Conservation (phyloP, 37 sponge, comb jelly and placozoan genomes). For the Halichondria panicea region DNA sequence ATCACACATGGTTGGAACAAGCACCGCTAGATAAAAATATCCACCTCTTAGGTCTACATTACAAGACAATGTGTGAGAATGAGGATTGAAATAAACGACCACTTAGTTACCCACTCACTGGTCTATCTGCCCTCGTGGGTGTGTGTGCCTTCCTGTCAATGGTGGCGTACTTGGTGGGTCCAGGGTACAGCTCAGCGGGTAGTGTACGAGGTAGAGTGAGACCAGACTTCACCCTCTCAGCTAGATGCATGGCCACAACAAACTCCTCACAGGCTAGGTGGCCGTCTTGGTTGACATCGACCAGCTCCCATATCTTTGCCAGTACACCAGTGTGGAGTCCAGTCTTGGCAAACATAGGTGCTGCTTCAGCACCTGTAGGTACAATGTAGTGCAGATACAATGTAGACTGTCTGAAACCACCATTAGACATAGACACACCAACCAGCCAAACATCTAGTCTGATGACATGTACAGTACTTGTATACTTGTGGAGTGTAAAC, state of each 20-base stretch:
- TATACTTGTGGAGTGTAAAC: too few species aligned
- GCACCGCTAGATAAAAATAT: too few species aligned
- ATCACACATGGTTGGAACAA: too few species aligned
- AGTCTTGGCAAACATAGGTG: constrained; percentile 46
- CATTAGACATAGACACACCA: too few species aligned
- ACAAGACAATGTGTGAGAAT: too few species aligned
- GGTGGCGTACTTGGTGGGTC: constrained; percentile 26
- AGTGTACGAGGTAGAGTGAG: constrained; percentile 52
- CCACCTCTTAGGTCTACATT: too few species aligned
- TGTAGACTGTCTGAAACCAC: too few species aligned
- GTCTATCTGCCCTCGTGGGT: background rate
- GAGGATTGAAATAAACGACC: too few species aligned
- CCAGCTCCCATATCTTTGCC: constrained; percentile 73
- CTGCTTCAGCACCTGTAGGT: constrained; percentile 24
- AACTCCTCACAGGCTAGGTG: constrained; percentile 64
- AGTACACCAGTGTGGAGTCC: constrained; percentile 35
- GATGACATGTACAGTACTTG: too few species aligned
- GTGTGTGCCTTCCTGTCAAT: constrained; percentile 6
- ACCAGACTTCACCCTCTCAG: constrained; percentile 57
- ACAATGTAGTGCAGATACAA: too few species aligned
- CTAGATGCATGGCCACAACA: constrained; percentile 71
- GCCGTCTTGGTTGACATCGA: constrained; percentile 83
- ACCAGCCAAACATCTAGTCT: too few species aligned
- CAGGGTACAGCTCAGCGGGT: constrained; percentile 45
- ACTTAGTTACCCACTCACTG: background rate